Evolutionary conservation across 2,113 vertebrate genomes (phyloP), one percentile per base, ranked within the genome.

Genomic region (Numida meleagris): DNA sequence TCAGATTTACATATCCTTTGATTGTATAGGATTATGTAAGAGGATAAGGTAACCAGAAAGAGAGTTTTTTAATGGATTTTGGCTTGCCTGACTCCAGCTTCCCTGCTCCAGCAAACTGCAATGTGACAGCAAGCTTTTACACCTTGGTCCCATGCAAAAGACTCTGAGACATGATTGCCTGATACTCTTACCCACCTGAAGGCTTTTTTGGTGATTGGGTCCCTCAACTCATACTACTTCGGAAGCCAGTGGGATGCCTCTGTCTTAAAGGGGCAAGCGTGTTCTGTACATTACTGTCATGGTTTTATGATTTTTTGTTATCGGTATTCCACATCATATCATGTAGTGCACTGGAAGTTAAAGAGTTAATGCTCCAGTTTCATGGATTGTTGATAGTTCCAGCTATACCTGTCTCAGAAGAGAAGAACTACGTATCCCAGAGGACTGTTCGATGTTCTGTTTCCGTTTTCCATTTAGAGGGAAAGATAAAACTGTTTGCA

Each of bases 221-320:
- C 9, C 14, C 19, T 58, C 19, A 58, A 15, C 1, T 3, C 13
- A 23, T n/a, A 33, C 6, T 4, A 25, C 19, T 33, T 36, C 23
- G 6, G 18, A 67, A 82, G 15, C n/a, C 0, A 0, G 1, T 50
- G 11, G 19, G 9, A 34, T 24, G 10, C 3, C 2, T 57, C 6
- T 10, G 8, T 73, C 24, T 55, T 14, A 73, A 43, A 4, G 73
- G 27, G 12, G 61, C 21, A 13, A 61, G 3, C 8, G 14, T 67
- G 13, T 31, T 81, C 71, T 38, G 18, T 36, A 48, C 43, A 14
- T 43, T 43, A 43, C 46, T n/a, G n/a, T n/a, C n/a, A n/a, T n/a
- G n/a, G n/a, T n/a, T n/a, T n/a, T n/a, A n/a, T n/a, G n/a, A n/a
- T n/a, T n/a, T n/a, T n/a, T n/a, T n/a, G n/a, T n/a, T n/a, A n/a